These are phyloP conservation scores for Brachyistius frenatus DNA, from an alignment of 2,113 vertebrate species.

Conservation along the genomic window DNA sequence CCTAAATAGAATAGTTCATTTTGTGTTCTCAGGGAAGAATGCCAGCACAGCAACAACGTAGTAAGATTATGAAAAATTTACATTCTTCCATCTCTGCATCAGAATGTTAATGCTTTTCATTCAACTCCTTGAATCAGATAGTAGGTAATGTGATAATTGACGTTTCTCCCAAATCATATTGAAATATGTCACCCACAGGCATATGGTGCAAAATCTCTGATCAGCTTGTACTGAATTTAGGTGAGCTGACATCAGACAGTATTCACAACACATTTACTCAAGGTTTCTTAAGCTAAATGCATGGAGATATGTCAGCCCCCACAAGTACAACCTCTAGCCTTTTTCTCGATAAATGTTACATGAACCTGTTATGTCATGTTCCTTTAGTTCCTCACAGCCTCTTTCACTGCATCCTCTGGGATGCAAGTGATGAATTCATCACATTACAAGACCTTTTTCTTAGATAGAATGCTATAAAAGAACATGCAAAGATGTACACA, in stretches of 20 bases:
- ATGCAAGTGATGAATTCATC: constrained; percentile 61
- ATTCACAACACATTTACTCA: constrained; percentile 59
- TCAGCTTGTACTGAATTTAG: constrained; percentile 24
- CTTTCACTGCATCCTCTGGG: constrained; percentile 45
- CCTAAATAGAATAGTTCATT: constrained; percentile 6
- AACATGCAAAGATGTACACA: neutral
- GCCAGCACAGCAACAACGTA: neutral
- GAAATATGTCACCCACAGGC: constrained; percentile 11
- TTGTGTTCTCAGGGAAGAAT: neutral
- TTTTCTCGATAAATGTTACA: constrained; percentile 71
- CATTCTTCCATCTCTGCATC: neutral
- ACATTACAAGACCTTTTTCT: constrained; percentile 13
- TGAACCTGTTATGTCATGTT: constrained; percentile 73
- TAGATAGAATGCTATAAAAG: constrained; percentile 37
- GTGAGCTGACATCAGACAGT: constrained; percentile 56
- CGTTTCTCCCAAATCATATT: constrained; percentile 5
- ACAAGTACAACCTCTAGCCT: constrained; percentile 54
- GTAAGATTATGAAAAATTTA: neutral
- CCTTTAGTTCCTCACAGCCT: constrained; percentile 46
- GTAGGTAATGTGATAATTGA: neutral
- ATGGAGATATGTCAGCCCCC: constrained; percentile 57
- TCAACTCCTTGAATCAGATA: too few species aligned
- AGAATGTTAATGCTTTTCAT: neutral
- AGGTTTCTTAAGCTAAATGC: constrained; percentile 32
- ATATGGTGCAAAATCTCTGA: neutral